A percentile compares a stretch with the other conserved stretches of the same genome.
phyloP scores from a whole-genome alignment of 2,888 invertebrate genomes.

The Conus canariensis region DNA sequence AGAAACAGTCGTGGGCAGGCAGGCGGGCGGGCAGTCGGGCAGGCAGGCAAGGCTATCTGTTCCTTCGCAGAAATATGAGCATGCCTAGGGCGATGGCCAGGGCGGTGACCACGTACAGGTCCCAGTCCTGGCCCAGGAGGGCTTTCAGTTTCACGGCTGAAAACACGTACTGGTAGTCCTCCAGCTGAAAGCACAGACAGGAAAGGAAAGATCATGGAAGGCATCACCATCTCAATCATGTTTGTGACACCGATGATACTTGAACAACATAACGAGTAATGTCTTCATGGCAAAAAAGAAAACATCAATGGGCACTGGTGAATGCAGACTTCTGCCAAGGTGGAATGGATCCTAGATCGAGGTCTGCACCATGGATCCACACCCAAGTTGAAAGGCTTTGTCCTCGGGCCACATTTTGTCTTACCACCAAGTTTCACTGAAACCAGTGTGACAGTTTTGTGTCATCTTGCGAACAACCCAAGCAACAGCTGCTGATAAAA shows the following conservation, averaged over 20 bases:
- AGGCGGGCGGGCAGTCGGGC: not conserved
- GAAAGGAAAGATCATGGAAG: no score
- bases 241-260: not conserved
- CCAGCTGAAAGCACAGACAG: conserved; percentile 63
- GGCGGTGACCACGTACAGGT: conserved; percentile 92
- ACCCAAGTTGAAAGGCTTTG: no score
- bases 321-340: no score
- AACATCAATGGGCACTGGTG: no score
- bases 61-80: conserved; percentile 82
- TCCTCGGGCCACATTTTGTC: no score
- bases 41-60: conserved; percentile 51
- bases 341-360: no score
- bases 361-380: no score
- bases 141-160: conserved; percentile 66
- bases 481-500: no score
- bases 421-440: no score
- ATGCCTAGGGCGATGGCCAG: conserved; percentile 90
- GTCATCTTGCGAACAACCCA: no score
- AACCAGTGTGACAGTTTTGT: no score
- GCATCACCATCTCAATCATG: conserved; percentile 19
- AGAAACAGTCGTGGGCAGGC: not conserved
- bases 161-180: conserved; percentile 62
- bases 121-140: conserved; percentile 89
- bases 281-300: no score
- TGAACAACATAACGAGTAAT: not conserved